A percentile compares a stretch with the other conserved stretches of the same genome.
Conservation (phyloP, 2,113 vertebrate species). For the Alethe castanea region DNA sequence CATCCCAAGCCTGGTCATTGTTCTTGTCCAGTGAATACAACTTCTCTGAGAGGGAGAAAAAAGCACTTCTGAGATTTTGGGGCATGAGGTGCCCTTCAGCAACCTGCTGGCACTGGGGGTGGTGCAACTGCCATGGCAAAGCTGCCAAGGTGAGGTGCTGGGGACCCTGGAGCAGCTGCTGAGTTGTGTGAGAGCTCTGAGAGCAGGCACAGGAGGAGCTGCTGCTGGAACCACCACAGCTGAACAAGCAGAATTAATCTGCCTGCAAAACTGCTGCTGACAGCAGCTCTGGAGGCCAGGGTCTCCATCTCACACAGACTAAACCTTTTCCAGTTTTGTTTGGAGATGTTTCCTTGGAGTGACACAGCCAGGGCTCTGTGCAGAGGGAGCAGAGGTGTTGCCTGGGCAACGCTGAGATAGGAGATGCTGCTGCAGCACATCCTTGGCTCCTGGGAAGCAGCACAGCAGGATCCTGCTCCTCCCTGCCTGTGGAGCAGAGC, state of each 20-base stretch:
- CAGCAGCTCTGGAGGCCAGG: neutral
- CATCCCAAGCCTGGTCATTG: fast-evolving
- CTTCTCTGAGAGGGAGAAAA: neutral
- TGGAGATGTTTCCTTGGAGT: neutral
- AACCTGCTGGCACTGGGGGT: neutral
- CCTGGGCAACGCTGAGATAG: neutral
- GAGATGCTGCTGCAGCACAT: neutral
- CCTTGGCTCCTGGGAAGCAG: neutral
- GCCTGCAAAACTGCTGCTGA: neutral
- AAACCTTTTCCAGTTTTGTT: neutral
- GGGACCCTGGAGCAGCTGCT: neutral
- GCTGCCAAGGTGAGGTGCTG: neutral
- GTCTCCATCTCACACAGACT: neutral
- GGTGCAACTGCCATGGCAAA: neutral
- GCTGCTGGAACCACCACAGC: neutral
- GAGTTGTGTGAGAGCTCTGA: neutral
- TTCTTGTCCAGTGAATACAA: neutral
- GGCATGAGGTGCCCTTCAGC: fast-evolving
- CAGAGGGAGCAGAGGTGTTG: neutral
- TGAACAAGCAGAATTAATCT: neutral
- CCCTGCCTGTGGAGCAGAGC: neutral
- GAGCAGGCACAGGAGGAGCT: neutral
- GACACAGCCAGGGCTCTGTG: fast-evolving
- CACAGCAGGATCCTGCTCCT: neutral
- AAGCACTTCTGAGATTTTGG: neutral